phyloP scores from a whole-genome alignment of 2,888 invertebrate genomes.

The Brachypalpus laphriformis region DNA sequence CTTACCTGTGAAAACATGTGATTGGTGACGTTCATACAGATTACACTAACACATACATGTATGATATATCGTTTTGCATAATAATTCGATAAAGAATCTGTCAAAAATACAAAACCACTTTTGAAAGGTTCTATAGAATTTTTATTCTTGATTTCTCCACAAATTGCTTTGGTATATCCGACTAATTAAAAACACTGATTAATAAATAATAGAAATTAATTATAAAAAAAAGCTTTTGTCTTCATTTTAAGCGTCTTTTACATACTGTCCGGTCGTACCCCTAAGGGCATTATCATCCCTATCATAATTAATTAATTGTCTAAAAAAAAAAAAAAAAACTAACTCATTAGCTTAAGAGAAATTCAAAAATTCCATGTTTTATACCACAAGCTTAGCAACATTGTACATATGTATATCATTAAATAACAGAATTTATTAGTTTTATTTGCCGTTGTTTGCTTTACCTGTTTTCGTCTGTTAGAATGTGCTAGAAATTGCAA shows the following conservation, averaged over 20 bases:
- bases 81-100: not conserved
- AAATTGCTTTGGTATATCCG: not conserved
- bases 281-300: not conserved
- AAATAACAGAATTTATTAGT: not conserved
- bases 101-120: not conserved
- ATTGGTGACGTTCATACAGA: conserved; percentile 1
- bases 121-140: conserved; percentile 6
- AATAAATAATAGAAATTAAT: not conserved
- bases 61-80: not conserved
- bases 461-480: not conserved
- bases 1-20: not conserved
- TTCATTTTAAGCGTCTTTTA: not conserved
- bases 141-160: not conserved
- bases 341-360: not conserved
- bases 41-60: not conserved
- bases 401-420: not conserved
- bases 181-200: not conserved
- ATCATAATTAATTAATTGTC: not conserved
- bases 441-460: not conserved
- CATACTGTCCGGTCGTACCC: not conserved
- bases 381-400: not conserved
- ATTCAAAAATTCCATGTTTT: not conserved
- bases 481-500: not conserved
- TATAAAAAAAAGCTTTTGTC: not conserved
- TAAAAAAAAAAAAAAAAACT: not conserved